These are phyloP conservation scores for Numenius phaeopus DNA, from an alignment of 2,797 vertebrate species.

Conservation along the genomic window DNA sequence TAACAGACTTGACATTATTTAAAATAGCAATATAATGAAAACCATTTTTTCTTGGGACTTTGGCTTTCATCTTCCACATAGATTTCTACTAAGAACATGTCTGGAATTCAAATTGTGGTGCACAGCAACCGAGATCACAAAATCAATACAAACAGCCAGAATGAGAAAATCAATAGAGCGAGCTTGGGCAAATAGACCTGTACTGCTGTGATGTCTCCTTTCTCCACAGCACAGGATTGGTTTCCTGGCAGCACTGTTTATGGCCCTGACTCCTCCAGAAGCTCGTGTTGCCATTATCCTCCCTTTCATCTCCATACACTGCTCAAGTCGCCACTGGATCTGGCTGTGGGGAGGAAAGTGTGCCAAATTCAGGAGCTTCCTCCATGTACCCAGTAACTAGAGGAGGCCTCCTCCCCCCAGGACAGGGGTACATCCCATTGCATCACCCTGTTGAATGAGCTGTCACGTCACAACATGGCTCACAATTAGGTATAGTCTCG, in stretches of 20 bases:
- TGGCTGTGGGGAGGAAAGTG: neutral
- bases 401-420: neutral
- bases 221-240: neutral
- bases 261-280: neutral
- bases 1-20: neutral
- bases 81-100: neutral
- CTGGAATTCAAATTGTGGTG: constrained; percentile 27
- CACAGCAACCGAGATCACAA: constrained; percentile 32
- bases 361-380: neutral
- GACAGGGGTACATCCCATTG: too few relatives aligned
- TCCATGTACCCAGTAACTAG: neutral
- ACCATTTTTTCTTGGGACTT: neutral
- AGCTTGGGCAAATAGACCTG: constrained; percentile 17
- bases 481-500: neutral
- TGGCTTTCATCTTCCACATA: neutral
- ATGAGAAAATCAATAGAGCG: neutral
- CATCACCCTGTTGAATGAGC: neutral
- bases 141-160: constrained; percentile 34
- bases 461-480: neutral
- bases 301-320: neutral
- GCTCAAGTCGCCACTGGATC: neutral
- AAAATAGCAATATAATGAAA: neutral
- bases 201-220: constrained; percentile 20
- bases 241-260: neutral
- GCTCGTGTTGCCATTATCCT: neutral